Base-by-base conservation (phyloP, 2,797 vertebrate genomes). In the Pseudochirops corinnae region DNA sequence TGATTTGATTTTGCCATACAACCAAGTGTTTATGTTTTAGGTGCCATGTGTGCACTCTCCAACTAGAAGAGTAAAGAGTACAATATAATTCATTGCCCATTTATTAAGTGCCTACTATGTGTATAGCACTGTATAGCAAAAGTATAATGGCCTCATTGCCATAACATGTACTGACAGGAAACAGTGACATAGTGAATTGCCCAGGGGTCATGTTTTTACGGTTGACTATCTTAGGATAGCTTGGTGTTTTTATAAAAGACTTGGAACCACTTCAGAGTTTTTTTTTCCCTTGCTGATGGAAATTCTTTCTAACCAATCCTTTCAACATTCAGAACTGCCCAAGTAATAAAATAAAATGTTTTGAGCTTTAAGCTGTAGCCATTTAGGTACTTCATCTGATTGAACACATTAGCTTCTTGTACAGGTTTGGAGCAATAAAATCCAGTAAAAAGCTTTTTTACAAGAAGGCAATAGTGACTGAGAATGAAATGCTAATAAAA, bases 401-500 rank as follows among this genome's bases (percentile, higher is more conserved):
- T 33, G 3, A 1, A 67, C 24, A 0, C 0, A 3, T 87, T 16
- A 91, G 16, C 93, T 92, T 93, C 26, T 90, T 10, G 4, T 5
- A 10, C 33, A 18, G 57, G 39, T 24, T 58, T 92, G 87, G 56
- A 58, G 74, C 16, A 67, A 0, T 14, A 67, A 46, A 6, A 13
- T 55, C n/a, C 90, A 46, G 24, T 46, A 26, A 0, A 58, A 87
- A 93, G 56, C 46, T 46, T 90, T 93, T 67, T 90, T 12, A 57
- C 0, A 92, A 90, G 91, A 95, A 93, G 55, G 24, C 55, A 33
- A 33, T 3, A 58, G 67, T 26, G 91, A 92, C 11, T 31, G 57
- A 95, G 93, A 95, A 95, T 91, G 92, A 94, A 95, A 91, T 10
- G 93, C 56, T 55, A 92, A 96, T 93, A 56, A 96, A 96, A 87